Evolutionary conservation across 2,113 vertebrate genomes (phyloP).

Genomic region (Tor tambroides): DNA sequence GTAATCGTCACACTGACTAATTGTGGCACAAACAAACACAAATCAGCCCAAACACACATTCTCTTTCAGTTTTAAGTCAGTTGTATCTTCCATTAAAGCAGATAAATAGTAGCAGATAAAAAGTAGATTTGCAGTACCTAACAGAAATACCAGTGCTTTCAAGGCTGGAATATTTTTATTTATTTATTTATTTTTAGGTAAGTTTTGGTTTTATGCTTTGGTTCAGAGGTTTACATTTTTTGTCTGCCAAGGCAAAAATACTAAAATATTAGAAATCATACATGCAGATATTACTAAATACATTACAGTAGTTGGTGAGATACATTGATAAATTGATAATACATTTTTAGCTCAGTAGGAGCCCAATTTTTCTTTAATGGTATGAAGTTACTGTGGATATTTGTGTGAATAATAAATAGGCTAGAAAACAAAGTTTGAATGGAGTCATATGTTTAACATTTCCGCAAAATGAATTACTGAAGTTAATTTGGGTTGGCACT

Average conservation of each 20-base stretch:
- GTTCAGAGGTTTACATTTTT: not conserved
- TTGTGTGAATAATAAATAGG: not conserved
- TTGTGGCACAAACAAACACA: slow-evolving; percentile 3
- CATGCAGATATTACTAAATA: not conserved
- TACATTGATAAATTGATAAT: too few relatives aligned
- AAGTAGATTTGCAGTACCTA: not conserved
- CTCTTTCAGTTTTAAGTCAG: not conserved
- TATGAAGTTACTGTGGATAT: not conserved
- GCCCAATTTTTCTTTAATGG: not conserved
- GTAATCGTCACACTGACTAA: not conserved
- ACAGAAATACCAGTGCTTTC: not conserved
- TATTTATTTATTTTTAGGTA: not conserved
- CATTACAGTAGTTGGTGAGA: not conserved
- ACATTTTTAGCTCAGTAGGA: not conserved
- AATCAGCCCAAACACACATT: not conserved
- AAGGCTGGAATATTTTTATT: not conserved
- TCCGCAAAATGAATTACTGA: not conserved
- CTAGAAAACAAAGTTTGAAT: not conserved
- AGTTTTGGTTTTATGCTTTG: not conserved
- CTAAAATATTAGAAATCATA: not conserved
- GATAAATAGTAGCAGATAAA: not conserved
- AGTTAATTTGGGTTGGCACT: not conserved
- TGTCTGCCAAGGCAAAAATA: not conserved
- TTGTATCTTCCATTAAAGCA: not conserved
- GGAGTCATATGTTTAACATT: not conserved